These are phyloP conservation scores for Exocentrus adspersus DNA, from an alignment of 2,888 invertebrate species.

Conservation along the genomic window DNA sequence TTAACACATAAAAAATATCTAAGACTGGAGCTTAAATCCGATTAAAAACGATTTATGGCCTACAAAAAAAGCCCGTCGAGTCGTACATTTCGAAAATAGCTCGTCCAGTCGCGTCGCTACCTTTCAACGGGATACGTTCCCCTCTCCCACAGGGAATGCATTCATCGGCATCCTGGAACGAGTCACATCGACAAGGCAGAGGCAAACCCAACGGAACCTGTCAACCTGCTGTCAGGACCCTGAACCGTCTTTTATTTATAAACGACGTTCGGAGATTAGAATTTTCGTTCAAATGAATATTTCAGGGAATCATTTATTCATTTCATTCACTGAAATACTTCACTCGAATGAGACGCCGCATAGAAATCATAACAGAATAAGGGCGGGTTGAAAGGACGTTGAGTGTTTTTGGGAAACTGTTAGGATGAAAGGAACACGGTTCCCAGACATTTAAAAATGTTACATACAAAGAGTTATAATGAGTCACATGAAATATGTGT, in stretches of 20 bases:
- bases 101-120: constrained; percentile 15
- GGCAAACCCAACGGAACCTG: constrained; percentile 25
- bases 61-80: neutral
- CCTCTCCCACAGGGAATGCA: constrained; percentile 12
- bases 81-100: neutral
- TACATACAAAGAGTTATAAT: no score
- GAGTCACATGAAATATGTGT: no score
- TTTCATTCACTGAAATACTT: constrained; percentile 9
- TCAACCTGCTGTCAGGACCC: constrained; percentile 33
- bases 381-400: neutral
- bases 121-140: neutral
- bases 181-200: constrained; percentile 21
- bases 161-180: constrained; percentile 26
- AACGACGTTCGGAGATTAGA: constrained; percentile 25
- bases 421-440: no score
- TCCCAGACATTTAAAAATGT: no score
- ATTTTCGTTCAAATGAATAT: constrained; percentile 27
- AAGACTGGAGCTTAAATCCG: no score
- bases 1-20: no score
- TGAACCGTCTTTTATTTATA: constrained; percentile 31
- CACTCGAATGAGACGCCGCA: constrained; percentile 1
- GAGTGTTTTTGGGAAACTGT: neutral
- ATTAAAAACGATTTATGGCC: neutral
- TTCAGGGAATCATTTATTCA: constrained; percentile 17
- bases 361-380: constrained; percentile 1